A percentile compares a stretch with the other conserved stretches of the same genome.
phyloP scores from a whole-genome alignment of 2,888 invertebrate genomes.

The Eristalinus sepulchralis region DNA sequence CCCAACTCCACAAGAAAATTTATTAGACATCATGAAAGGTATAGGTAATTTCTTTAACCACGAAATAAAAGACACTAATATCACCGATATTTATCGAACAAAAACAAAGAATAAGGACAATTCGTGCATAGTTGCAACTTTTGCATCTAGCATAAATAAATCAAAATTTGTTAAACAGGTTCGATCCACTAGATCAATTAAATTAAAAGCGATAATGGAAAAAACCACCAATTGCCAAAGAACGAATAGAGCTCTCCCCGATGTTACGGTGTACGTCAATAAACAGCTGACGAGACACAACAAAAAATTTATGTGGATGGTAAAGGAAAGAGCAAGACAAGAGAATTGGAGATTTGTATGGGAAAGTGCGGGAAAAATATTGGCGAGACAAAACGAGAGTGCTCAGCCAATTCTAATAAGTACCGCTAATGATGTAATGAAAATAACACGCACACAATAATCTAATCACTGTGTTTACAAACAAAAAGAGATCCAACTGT shows the following conservation, averaged over 20 bases:
- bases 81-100: background rate
- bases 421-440: background rate
- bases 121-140: background rate
- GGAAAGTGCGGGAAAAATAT: too few species aligned
- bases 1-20: background rate
- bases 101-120: background rate
- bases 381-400: too few species aligned
- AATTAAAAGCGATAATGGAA: background rate
- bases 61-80: background rate
- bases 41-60: background rate
- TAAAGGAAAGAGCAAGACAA: conserved; percentile 4
- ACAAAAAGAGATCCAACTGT: background rate
- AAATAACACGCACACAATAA: background rate
- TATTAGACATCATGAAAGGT: background rate
- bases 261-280: conserved; percentile 21
- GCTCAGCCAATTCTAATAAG: too few species aligned
- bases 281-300: conserved; percentile 13
- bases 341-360: too few species aligned
- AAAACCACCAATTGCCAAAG: background rate
- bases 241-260: background rate
- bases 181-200: background rate
- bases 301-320: conserved; percentile 13
- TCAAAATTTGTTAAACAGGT: background rate
- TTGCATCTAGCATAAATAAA: background rate
- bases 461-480: background rate